phyloP scores from a whole-genome alignment of 2,113 vertebrate genomes.

The Bucco capensis region DNA sequence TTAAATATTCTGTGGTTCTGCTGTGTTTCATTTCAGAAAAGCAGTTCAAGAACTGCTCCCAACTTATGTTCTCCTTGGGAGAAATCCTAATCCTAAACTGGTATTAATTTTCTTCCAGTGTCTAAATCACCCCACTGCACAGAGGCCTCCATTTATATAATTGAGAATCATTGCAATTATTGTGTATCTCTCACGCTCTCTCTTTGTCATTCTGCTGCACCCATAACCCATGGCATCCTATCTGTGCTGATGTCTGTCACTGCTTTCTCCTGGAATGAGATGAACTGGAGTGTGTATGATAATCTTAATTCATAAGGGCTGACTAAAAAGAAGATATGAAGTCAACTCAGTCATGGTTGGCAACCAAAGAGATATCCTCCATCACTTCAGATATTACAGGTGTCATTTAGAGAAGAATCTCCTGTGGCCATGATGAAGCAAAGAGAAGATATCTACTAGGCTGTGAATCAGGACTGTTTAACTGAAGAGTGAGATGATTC shows the following conservation, averaged over 20 bases:
- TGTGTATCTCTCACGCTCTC: not conserved
- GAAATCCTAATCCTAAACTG: not conserved
- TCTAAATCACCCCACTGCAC: not conserved
- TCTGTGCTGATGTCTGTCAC: not conserved
- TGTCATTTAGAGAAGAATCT: not conserved
- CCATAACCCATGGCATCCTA: not conserved
- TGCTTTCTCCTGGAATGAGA: not conserved
- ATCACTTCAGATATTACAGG: not conserved
- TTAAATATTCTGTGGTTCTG: conserved; percentile 12
- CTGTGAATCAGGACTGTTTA: not conserved
- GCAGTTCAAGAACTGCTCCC: not conserved
- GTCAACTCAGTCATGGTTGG: not conserved
- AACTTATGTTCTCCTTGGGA: not conserved
- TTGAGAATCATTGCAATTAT: not conserved
- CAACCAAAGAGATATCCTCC: not conserved
- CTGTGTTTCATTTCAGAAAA: conserved; percentile 21
- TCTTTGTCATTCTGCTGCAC: not conserved
- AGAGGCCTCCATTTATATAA: not conserved
- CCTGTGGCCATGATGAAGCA: not conserved
- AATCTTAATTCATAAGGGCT: not conserved
- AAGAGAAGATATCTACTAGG: not conserved
- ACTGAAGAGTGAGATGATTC: not conserved
- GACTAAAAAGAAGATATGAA: not conserved
- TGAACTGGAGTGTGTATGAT: not conserved
- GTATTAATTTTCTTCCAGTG: not conserved